These are phyloP conservation scores for Pyrocoelia pectoralis DNA, from an alignment of 2,888 invertebrate genomes.

Conservation along the genomic window DNA sequence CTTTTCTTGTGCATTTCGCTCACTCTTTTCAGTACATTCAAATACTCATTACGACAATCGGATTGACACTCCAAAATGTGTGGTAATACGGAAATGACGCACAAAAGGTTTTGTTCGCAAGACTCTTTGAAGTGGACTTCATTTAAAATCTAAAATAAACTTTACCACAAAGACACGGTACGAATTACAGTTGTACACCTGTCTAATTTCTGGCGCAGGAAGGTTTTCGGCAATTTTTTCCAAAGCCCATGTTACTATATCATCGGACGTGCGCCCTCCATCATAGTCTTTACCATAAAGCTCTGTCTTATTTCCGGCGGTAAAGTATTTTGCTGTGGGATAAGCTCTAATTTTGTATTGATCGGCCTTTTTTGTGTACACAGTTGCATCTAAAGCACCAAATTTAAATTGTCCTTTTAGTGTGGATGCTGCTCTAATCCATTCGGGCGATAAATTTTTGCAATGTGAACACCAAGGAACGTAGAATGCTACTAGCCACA, in stretches of 20 bases:
- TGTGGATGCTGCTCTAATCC: slow-evolving; percentile 93
- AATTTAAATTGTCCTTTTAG: slow-evolving; percentile 96
- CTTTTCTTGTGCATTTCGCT: slow-evolving; percentile 93
- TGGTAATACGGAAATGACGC: slow-evolving; percentile 91
- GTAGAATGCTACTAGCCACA: slow-evolving; percentile 98
- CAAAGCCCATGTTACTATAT: slow-evolving; percentile 90
- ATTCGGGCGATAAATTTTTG: slow-evolving; percentile 95
- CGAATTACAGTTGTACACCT: slow-evolving; percentile 67
- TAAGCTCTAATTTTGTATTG: slow-evolving; percentile 91
- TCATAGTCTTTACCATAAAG: slow-evolving; percentile 84
- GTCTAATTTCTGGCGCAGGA: slow-evolving; percentile 85
- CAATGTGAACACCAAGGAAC: slow-evolving; percentile 98
- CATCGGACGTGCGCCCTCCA: slow-evolving; percentile 88
- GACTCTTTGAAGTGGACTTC: slow-evolving; percentile 70
- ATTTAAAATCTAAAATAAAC: slow-evolving; percentile 56
- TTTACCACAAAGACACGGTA: neutral
- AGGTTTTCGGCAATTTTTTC: slow-evolving; percentile 88
- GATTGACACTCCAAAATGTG: slow-evolving; percentile 96
- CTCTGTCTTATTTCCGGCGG: slow-evolving; percentile 74
- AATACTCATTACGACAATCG: slow-evolving; percentile 84
- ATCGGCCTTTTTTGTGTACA: slow-evolving; percentile 81
- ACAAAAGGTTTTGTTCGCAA: slow-evolving; percentile 87
- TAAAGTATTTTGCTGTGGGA: slow-evolving; percentile 95
- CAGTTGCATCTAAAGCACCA: slow-evolving; percentile 96
- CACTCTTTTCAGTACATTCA: slow-evolving; percentile 73